Evolutionary conservation across 1,140 invertebrate species (phyloP).

Genomic region (Calliopsis andreniformis): DNA sequence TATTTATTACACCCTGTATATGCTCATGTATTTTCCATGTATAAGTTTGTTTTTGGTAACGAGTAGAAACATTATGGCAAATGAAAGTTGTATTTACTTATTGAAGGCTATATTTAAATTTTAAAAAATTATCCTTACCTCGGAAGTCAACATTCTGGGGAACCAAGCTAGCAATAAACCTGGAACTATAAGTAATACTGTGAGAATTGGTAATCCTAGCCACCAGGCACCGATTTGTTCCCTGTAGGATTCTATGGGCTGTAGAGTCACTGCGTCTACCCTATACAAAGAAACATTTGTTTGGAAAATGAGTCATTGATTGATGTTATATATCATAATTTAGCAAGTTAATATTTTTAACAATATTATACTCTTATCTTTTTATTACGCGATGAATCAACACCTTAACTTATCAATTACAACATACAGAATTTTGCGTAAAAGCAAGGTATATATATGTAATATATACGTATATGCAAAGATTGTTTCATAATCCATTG

Average conservation of each 20-base stretch:
- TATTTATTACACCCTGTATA: too few relatives aligned
- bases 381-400: too few relatives aligned
- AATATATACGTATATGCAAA: too few relatives aligned
- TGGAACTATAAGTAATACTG: conserved; percentile 71
- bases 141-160: conserved; percentile 75
- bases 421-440: too few relatives aligned
- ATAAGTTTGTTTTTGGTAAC: too few relatives aligned
- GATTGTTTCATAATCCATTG: too few relatives aligned
- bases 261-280: conserved; percentile 74
- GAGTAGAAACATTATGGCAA: too few relatives aligned
- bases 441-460: too few relatives aligned
- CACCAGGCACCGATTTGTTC: conserved; percentile 79
- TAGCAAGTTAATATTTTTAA: background rate
- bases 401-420: too few relatives aligned
- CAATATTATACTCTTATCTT: too few relatives aligned
- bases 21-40: background rate
- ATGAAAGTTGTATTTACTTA: too few relatives aligned
- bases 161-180: conserved; percentile 74
- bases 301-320: conserved; percentile 11
- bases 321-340: background rate
- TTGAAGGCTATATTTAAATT: too few relatives aligned
- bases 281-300: conserved; percentile 50
- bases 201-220: conserved; percentile 77
- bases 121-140: conserved; percentile 60
- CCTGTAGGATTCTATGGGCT: conserved; percentile 65